Percentiles rank a stretch among this genome's conserved stretches.
Evolutionary conservation across 2,797 vertebrate species (phyloP).

Genomic region (Pelodytes ibericus): DNA sequence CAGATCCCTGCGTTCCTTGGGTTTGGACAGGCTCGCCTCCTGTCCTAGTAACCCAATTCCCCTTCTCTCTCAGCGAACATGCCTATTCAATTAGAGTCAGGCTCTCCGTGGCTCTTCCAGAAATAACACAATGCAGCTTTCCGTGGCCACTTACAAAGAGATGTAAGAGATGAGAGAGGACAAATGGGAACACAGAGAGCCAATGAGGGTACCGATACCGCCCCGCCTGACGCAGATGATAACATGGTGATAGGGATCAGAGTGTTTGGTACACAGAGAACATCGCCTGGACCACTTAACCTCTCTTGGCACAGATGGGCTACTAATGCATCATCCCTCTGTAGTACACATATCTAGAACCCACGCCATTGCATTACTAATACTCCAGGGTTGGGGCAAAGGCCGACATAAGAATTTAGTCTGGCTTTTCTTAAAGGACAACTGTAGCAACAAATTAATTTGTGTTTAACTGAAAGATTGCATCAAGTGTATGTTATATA

Average conservation of each 20-base stretch:
- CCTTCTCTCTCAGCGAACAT: slow-evolving; percentile 20
- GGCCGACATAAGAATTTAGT: no score
- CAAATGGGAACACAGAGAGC: slow-evolving; percentile 11
- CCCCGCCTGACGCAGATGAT: not conserved
- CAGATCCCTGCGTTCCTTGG: slow-evolving; percentile 23
- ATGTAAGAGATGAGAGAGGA: slow-evolving; percentile 1
- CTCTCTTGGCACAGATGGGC: not conserved
- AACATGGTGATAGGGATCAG: not conserved
- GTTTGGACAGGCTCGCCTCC: not conserved
- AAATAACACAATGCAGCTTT: slow-evolving; percentile 23
- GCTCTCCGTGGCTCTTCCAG: slow-evolving; percentile 26
- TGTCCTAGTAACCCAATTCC: slow-evolving; percentile 46
- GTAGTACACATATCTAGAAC: not conserved
- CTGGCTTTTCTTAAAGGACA: no score
- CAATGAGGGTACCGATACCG: not conserved
- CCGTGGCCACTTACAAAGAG: slow-evolving; percentile 1
- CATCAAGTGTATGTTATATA: no score
- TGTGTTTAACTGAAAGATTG: no score
- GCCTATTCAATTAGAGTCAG: slow-evolving; percentile 16
- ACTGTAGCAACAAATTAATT: no score
- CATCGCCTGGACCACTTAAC: not conserved
- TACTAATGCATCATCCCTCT: not conserved
- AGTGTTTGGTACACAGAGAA: not conserved
- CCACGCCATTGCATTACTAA: not conserved
- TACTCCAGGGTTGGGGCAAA: not conserved